Evolutionary conservation across 2,797 vertebrate species (phyloP), one percentile per base, ranked within the genome.

Genomic region (Acridotheres tristis): DNA sequence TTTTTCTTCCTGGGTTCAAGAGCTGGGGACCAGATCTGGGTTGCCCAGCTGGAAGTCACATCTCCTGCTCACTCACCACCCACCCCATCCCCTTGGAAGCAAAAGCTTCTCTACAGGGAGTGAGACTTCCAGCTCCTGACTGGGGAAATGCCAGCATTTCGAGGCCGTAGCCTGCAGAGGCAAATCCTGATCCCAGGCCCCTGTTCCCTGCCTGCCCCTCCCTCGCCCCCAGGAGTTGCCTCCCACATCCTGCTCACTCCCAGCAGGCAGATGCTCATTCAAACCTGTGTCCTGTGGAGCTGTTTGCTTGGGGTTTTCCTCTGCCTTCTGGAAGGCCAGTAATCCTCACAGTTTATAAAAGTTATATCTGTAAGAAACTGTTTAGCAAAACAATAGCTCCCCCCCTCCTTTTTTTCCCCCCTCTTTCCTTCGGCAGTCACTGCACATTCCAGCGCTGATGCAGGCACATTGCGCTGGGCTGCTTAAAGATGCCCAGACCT

Each of bases 361-460:
- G 18, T 53, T 83, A 34, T 40, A 0, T 38, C 43, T 34, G 27
- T 16, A 43, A 89, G 58, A 29, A 65, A 9, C 38, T 9, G 3
- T 36, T 59, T 57, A 61, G 43, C 25, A 38, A 45, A 87, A 76
- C n/a, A 68, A 58, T 21, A 50, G 47, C 10, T 7, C 6, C 3
- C 18, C 17, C 51, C 17, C 51, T 13, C 9, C 0, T 36, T 61
- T 48, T 16, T 7, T 1, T 1, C 3, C 7, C 11, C 38, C 38
- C 38, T 53, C 13, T 71, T 67, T 43, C 43, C 42, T 27, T 65
- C 2, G 1, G 8, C 32, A 82, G 11, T 22, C 50, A 11, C 48
- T 16, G 1, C 30, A 12, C 36, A 25, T 30, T 13, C 61, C 14
- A n/a, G 30, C 0, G 0, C 76, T 20, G 1, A 26, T 16, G 3